Evolutionary conservation across 2,888 invertebrate species (phyloP), one percentile per base, ranked within the genome.

Genomic region (Heteropelma amictum): DNA sequence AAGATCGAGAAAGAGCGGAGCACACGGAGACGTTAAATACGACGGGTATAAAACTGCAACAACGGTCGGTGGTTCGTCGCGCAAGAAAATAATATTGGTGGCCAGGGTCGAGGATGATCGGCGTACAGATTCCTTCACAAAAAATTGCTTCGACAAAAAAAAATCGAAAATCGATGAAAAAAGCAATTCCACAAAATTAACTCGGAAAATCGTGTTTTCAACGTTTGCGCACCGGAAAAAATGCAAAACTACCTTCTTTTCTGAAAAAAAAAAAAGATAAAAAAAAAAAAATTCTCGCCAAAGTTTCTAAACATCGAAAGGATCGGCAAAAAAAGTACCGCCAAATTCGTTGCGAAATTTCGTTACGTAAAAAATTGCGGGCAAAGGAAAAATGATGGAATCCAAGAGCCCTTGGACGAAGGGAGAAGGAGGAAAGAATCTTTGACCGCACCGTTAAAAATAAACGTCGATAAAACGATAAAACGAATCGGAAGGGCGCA

Each of bases 31-130:
- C 35, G 21, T 45, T 19, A 17, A 56, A 19, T 14, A 7, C 38
- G 54, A 38, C 38, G 26, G n/a, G 14, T 14, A 38, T 5, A 38
- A 14, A 38, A 14, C 14, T 38, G 38, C 14, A 40, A n/a, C n/a
- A 10, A 5, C n/a, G 19, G 28, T 40, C 33, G 33, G 1, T 14
- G 21, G 4, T 7, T 19, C 4, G 12, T n/a, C 12, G 4, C n/a
- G 7, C 30, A 17, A 63, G 51, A 53, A 53, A 64, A 30, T 53
- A 64, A 53, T 21, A 53, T 53, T 40, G 40, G 40, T 40, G 51
- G 53, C 64, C 40, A 64, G 30, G 64, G 64, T 40, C 21, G 26
- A 47, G 26, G 58, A 58, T 42, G 26, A 2, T n/a, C 7, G 12
- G 54, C 54, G 12, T 12, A 2, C 1, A 0, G 3, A 6, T 8